Base-by-base conservation (phyloP, 2,797 vertebrate genomes). In the Myotis daubentonii region DNA sequence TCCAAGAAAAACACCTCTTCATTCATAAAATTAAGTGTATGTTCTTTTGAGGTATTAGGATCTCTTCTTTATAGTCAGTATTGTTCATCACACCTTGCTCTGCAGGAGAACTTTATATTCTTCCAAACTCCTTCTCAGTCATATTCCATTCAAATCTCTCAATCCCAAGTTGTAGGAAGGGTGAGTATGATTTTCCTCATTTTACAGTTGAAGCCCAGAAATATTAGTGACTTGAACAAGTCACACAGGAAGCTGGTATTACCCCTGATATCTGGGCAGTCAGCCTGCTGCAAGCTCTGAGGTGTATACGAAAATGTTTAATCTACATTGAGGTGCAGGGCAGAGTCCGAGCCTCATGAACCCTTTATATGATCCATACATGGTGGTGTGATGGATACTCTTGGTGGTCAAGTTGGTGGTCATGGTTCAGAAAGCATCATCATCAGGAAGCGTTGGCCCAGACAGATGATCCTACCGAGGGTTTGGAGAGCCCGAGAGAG, bases 171-270 rank as follows among this genome's bases (percentile, higher is more conserved):
- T 5, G 36, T 25, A 30, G 12, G 20, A 75, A 79, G 55, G 23
- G 22, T n/a, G 20, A 60, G 41, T n/a, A 51, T 47, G 62, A 33
- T 33, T 78, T 70, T 82, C 28, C 20, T 87, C 57, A 70, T 36
- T 95, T 88, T 70, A 65, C 15, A 78, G 30, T 33, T 47, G 74
- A 87, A 71, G 60, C 20, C 74, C 47, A 88, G 78, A 71, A 75
- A 68, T 4, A 4, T 51, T 53, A 44, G 78, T 65, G 38, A 82
- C 30, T 60, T 93, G 70, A 36, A 51, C 19, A 66, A 79, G 30
- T 74, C 28, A 70, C 17, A 78, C 12, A 55, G 55, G 91, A 92
- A 86, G 28, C 88, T 74, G 53, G 8, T 57, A 51, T 68, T n/a
- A 94, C 2, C 57, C 25, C 12, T 62, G 57, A 62, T 62, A 62